Conservation (phyloP, 2,888 invertebrate species). For the Pammene fasciana region DNA sequence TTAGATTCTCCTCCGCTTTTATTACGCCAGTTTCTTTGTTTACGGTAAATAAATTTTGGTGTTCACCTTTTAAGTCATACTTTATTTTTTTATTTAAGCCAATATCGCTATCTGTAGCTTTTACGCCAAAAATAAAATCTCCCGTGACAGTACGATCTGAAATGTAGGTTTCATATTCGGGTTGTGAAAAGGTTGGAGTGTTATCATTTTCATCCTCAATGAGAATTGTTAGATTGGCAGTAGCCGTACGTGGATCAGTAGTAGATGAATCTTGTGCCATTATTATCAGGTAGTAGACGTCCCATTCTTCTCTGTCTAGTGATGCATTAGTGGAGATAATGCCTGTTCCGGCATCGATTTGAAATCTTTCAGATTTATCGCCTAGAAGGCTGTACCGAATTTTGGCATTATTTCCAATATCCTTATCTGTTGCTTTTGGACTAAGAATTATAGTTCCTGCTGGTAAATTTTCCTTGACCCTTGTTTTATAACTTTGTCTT, state of each 20-base stretch:
- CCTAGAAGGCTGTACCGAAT: slow-evolving; percentile 93
- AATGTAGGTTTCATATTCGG: slow-evolving; percentile 90
- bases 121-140: slow-evolving; percentile 95
- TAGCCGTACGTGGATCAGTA: slow-evolving; percentile 91
- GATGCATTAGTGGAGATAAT: slow-evolving; percentile 88
- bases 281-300: slow-evolving; percentile 90
- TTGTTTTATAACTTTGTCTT: slow-evolving; percentile 89
- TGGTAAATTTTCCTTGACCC: slow-evolving; percentile 92
- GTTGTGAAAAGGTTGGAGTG: slow-evolving; percentile 89
- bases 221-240: slow-evolving; percentile 91
- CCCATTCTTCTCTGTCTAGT: slow-evolving; percentile 91
- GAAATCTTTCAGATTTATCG: slow-evolving; percentile 91
- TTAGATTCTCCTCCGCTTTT: slow-evolving; percentile 88
- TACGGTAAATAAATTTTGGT: slow-evolving; percentile 90
- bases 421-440: slow-evolving; percentile 91
- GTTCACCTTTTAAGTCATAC: slow-evolving; percentile 90
- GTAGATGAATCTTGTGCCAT: slow-evolving; percentile 95
- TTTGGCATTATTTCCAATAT: slow-evolving; percentile 92
- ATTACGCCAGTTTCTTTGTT: slow-evolving; percentile 93
- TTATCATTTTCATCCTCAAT: slow-evolving; percentile 94
- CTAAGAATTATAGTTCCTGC: slow-evolving; percentile 90
- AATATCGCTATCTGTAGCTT: slow-evolving; percentile 92
- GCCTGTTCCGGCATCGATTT: slow-evolving; percentile 90
- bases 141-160: slow-evolving; percentile 91
- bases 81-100: slow-evolving; percentile 91